Evolutionary conservation across 2,797 vertebrate species (phyloP), one percentile per base, ranked within the genome.

Genomic region (Anguilla anguilla): DNA sequence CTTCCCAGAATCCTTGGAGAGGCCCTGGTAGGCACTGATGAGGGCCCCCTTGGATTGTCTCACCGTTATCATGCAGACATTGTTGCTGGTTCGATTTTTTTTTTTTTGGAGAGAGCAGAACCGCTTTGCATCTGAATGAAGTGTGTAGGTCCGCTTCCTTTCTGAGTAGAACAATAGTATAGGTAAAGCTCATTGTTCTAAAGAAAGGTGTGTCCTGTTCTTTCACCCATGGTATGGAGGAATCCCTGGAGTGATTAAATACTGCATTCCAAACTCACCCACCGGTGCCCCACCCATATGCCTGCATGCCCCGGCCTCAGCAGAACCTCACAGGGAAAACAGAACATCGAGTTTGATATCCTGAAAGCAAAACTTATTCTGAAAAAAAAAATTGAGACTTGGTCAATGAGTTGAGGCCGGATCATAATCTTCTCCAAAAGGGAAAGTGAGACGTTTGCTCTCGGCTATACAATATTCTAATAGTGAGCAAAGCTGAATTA

Each of bases 51-150:
- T 43, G 2, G 39, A 43, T 77, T 39, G 2, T n/a, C 74, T 77
- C 11, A 10, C 28, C 31, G 22, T 35, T 35, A 17, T 74, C 28
- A 39, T 35, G 2, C 28, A 35, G 11, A 15, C 28, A 15, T 77
- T 35, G 9, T 17, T 43, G 39, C 74, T 77, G 35, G 31, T 74
- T 43, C 31, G 39, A 43, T 39, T 5, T 77, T 7, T n/a, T 67
- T n/a, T n/a, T 67, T 67, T 67, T 67, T 67, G 64, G 64, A 67
- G 22, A 67, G 64, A 67, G 64, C 64, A 67, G 55, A 57, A 57
- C 28, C 31, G 74, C 35, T 79, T 79, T 43, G 1, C 74, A 79
- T 43, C 43, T 43, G 15, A 39, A 46, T 79, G 35, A 22, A 43
- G 74, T 3, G 35, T 19, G 39, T 43, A 28, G 35, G 2, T 79